Conservation (phyloP, 1,140 invertebrate species). For the Ladona fulva region DNA sequence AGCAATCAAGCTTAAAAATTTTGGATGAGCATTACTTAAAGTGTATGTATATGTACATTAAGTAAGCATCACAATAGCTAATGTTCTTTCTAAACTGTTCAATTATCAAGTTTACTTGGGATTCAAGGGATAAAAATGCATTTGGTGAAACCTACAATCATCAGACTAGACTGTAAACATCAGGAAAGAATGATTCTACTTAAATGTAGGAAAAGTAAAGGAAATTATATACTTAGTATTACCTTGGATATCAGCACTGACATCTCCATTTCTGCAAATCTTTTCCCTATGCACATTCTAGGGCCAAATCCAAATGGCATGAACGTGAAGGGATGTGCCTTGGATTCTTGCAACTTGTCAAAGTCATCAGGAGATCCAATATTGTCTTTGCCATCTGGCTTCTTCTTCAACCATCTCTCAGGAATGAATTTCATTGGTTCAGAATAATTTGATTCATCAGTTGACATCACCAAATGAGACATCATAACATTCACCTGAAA, state of each 20-base stretch:
- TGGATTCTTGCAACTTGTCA: conserved; percentile 31
- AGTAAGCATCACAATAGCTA: too few relatives aligned
- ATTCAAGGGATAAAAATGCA: too few relatives aligned
- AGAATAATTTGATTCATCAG: conserved; percentile 41
- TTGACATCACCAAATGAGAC: conserved; percentile 38
- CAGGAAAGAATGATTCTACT: too few relatives aligned
- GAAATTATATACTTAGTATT: too few relatives aligned
- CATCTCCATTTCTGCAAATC: conserved; percentile 63
- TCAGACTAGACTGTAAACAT: too few relatives aligned
- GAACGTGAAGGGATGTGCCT: conserved; percentile 45
- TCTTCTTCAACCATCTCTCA: conserved; percentile 44
- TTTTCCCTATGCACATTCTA: conserved; percentile 45
- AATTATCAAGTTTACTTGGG: too few relatives aligned
- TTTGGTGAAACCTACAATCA: too few relatives aligned
- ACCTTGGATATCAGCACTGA: conserved; percentile 51
- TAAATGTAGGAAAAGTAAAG: too few relatives aligned
- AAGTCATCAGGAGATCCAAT: conserved; percentile 29
- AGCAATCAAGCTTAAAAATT: too few relatives aligned
- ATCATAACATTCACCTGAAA: conserved; percentile 42
- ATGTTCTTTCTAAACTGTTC: too few relatives aligned
- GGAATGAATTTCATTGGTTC: conserved; percentile 44
- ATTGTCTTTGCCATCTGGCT: conserved; percentile 20
- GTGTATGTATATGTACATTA: too few relatives aligned
- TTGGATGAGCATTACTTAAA: too few relatives aligned
- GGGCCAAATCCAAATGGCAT: conserved; percentile 53